Evolutionary conservation across 1,140 invertebrate species (phyloP), one percentile per base, ranked within the genome.

Genomic region (Zaprionus ornatus): DNA sequence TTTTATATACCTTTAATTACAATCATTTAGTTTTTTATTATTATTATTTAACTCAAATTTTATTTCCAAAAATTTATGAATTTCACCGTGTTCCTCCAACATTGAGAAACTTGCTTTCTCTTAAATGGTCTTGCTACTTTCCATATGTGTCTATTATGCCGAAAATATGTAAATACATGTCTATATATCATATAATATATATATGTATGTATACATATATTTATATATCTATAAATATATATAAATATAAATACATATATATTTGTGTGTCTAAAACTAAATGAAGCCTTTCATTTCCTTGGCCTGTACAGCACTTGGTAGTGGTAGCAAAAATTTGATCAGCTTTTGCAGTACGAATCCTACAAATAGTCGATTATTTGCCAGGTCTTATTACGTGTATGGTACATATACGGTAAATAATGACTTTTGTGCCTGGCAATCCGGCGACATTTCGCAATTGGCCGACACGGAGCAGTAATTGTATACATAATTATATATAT

Each of bases 91-190:
- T 74, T 87, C 74, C 85, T 27, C 40, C 13, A 79, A 50, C 71
- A 71, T 80, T 76, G 77, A 74, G 66, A 88, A 83, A 67, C 78
- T 73, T 71, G 17, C 42, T 69, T 67, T 56, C 61, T 35, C 40
- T 62, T 65, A 79, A 78, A 84, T 81, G 80, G 65, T 83, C 80
- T 66, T 77, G 65, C 55, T 74, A 80, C 59, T 68, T 50, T 70
- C 74, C 67, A 64, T 80, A 77, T 77, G 77, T 86, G 70, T 82
- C 67, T 83, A 77, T 87, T 74, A 88, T 87, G 84, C 83, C 84
- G 88, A 87, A 88, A 87, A 87, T 88, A 80, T 87, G 84, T 87
- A 87, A 88, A 87, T 87, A 87, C 83, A 87, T 80, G 74, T 87
- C 83, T 86, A 50, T 50, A 50, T 45, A 77, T 86, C 7, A 87